Percentiles rank a stretch among this genome's conserved stretches.
Evolutionary conservation across 2,113 vertebrate species (phyloP).

Genomic region (Grammomys surdaster): DNA sequence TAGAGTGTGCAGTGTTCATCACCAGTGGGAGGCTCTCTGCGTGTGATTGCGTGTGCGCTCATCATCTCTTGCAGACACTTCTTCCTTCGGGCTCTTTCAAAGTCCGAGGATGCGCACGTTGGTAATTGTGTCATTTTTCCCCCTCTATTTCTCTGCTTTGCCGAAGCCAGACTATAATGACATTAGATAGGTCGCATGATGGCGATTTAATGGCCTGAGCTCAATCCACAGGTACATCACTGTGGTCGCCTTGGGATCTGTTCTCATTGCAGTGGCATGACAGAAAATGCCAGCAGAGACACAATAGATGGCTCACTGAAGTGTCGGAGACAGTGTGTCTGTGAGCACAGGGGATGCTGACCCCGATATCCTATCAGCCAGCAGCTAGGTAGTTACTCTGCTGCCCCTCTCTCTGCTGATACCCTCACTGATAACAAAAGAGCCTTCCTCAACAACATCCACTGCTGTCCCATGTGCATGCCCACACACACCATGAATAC

Average conservation of each 20-base stretch:
- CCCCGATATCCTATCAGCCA: slow-evolving; percentile 64
- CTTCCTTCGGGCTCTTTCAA: slow-evolving; percentile 70
- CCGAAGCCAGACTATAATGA: slow-evolving; percentile 67
- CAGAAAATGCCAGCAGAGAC: slow-evolving; percentile 74
- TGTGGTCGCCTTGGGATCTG: slow-evolving; percentile 70
- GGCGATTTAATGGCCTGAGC: slow-evolving; percentile 75
- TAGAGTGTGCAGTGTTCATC: background rate
- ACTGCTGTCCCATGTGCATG: background rate
- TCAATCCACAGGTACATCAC: slow-evolving; percentile 76
- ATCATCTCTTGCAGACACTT: slow-evolving; percentile 60
- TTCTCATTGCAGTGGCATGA: slow-evolving; percentile 74
- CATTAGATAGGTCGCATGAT: slow-evolving; percentile 69
- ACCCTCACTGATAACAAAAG: background rate
- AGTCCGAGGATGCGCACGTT: slow-evolving; percentile 45
- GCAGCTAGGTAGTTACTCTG: background rate
- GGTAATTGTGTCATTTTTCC: slow-evolving; percentile 71
- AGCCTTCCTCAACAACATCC: background rate
- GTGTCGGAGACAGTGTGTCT: slow-evolving; percentile 43
- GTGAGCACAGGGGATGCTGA: background rate
- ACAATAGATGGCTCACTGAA: slow-evolving; percentile 67
- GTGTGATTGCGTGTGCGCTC: background rate
- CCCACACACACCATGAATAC: background rate
- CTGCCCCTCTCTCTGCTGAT: background rate
- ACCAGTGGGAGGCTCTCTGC: background rate
- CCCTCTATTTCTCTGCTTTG: slow-evolving; percentile 71